A percentile compares a stretch with the other conserved stretches of the same genome.
phyloP scores from a whole-genome alignment of 2,113 vertebrate species.

The Columba janthina region DNA sequence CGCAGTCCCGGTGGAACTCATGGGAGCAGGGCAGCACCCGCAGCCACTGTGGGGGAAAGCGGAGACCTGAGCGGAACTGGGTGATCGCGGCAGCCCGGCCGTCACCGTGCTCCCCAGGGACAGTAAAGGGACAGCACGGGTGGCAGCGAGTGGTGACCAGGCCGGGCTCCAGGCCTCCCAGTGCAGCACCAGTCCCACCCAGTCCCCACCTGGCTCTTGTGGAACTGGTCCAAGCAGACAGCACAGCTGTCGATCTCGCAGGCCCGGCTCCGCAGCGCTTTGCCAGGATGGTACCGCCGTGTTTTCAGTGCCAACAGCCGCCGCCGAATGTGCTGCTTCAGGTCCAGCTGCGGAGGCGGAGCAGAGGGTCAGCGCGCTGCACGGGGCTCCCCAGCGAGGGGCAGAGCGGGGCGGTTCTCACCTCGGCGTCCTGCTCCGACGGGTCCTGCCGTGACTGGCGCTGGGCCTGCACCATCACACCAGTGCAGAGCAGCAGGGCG shows the following conservation, averaged over 20 bases:
- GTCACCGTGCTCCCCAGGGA: accelerated
- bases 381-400: accelerated
- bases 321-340: conserved; percentile 84
- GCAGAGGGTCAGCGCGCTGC: background rate
- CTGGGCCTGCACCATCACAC: conserved; percentile 90
- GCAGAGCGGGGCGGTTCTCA: background rate
- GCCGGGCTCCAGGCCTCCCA: background rate
- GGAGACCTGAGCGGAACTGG: accelerated
- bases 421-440: conserved; percentile 78
- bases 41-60: conserved; percentile 77
- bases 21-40: conserved; percentile 92
- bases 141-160: accelerated
- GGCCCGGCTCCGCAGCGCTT: conserved; percentile 33
- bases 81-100: background rate
- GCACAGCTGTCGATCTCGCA: conserved; percentile 85
- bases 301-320: conserved; percentile 83
- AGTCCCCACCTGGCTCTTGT: conserved; percentile 85
- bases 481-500: conserved; percentile 89
- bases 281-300: conserved; percentile 81
- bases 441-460: conserved; percentile 83
- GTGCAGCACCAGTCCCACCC: background rate
- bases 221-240: conserved; percentile 90
- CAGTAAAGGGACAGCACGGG: accelerated
- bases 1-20: conserved; percentile 92
- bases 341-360: conserved; percentile 73